phyloP scores from a whole-genome alignment of 2,888 invertebrate species.

The Scelioninae gen. 1 region DNA sequence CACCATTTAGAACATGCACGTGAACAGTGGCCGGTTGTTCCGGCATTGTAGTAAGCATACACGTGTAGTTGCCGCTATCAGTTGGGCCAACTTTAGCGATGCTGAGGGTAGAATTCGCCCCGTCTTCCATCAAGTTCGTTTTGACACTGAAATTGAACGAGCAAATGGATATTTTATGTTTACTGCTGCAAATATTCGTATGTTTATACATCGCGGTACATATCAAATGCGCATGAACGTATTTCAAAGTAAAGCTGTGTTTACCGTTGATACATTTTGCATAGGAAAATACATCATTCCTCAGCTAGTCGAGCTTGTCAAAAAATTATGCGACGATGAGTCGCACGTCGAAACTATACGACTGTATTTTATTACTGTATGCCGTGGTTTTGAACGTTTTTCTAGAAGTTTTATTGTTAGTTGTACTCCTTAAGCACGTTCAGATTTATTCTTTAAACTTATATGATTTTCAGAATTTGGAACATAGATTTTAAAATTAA shows the following conservation, averaged over 20 bases:
- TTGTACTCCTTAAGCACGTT: no score
- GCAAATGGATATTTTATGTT: conserved; percentile 62
- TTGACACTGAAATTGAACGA: conserved; percentile 82
- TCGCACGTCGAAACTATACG: neutral
- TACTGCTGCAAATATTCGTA: no score
- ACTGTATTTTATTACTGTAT: conserved; percentile 7
- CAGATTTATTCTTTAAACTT: no score
- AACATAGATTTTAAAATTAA: no score
- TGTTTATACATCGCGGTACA: no score
- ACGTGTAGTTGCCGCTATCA: conserved; percentile 86
- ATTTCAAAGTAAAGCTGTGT: conserved; percentile 42
- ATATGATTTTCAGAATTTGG: no score
- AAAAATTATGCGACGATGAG: conserved; percentile 35
- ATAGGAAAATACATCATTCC: conserved; percentile 35
- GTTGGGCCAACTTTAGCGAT: conserved; percentile 84
- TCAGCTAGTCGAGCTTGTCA: conserved; percentile 27
- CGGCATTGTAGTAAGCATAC: conserved; percentile 84
- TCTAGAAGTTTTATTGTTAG: neutral
- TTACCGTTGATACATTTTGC: conserved; percentile 37
- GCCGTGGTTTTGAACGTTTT: neutral
- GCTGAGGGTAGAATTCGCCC: conserved; percentile 85
- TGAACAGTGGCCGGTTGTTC: conserved; percentile 85
- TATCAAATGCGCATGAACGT: conserved; percentile 28
- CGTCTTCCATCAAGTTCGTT: conserved; percentile 85
- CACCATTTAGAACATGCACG: conserved; percentile 86